These are phyloP conservation scores for Cynocephalus volans DNA, from an alignment of 2,113 vertebrate genomes.

Conservation along the genomic window DNA sequence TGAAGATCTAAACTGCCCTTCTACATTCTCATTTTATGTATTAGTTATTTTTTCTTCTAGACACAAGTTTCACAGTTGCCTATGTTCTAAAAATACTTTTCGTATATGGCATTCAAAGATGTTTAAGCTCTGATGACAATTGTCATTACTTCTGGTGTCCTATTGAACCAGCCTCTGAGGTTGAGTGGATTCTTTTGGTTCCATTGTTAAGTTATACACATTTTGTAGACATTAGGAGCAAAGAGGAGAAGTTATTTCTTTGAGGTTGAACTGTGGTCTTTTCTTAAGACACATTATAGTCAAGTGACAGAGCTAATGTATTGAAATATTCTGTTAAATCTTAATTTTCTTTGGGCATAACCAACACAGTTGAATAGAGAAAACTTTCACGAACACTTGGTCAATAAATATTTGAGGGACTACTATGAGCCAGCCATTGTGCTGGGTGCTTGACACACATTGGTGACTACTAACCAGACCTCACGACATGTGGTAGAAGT, in stretches of 20 bases:
- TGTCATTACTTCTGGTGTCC: background rate
- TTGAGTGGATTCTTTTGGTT: slow-evolving; percentile 11
- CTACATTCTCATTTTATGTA: background rate
- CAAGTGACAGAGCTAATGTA: background rate
- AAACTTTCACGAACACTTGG: background rate
- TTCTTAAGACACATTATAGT: background rate
- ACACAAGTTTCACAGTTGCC: slow-evolving; percentile 17
- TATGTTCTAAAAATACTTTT: slow-evolving; percentile 57
- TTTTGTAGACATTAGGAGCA: background rate
- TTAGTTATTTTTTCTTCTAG: background rate
- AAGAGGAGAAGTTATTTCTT: slow-evolving; percentile 29
- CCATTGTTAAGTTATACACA: background rate
- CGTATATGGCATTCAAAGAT: background rate
- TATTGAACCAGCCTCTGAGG: background rate
- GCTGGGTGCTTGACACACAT: background rate
- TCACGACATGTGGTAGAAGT: background rate
- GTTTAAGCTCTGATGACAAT: background rate
- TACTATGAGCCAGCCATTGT: background rate
- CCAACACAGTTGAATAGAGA: background rate
- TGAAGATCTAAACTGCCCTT: background rate
- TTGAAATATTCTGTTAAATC: slow-evolving; percentile 28
- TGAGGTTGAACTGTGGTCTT: background rate
- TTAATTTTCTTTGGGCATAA: background rate
- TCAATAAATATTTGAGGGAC: background rate
- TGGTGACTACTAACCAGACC: background rate